phyloP scores from a whole-genome alignment of 2,888 invertebrate genomes.

The Amphipyra berbera region DNA sequence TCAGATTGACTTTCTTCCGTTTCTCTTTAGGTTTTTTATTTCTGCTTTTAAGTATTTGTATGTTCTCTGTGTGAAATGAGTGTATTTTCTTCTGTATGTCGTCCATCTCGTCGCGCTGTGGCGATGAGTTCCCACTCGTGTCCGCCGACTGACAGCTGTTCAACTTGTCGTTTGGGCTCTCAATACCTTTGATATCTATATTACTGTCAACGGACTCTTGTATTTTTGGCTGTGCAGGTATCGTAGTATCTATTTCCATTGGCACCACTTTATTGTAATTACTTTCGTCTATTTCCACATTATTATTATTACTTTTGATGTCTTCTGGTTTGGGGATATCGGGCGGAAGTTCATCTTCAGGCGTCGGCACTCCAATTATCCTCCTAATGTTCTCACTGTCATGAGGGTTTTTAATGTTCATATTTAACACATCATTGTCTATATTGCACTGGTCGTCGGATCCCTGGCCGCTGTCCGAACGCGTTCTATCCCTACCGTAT shows the following conservation, averaged over 20 bases:
- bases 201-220: constrained; percentile 74
- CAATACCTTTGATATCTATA: constrained; percentile 73
- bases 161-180: constrained; percentile 79
- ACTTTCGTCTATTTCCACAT: constrained; percentile 77
- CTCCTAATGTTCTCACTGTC: constrained; percentile 82
- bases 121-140: constrained; percentile 87
- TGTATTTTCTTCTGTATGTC: constrained; percentile 91
- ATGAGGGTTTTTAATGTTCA: constrained; percentile 79
- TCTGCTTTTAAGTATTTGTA: constrained; percentile 90
- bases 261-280: constrained; percentile 83
- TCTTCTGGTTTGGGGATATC: constrained; percentile 75
- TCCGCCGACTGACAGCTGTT: constrained; percentile 83
- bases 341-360: constrained; percentile 79
- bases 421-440: constrained; percentile 80
- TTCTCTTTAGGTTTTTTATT: constrained; percentile 90
- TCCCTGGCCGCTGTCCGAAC: constrained; percentile 85
- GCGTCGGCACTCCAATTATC: constrained; percentile 84
- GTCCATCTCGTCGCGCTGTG: constrained; percentile 89
- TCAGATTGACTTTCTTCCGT: constrained; percentile 88
- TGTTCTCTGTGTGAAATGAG: constrained; percentile 91
- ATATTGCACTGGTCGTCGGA: constrained; percentile 84
- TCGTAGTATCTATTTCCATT: constrained; percentile 85
- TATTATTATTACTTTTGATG: constrained; percentile 79
- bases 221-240: constrained; percentile 78
- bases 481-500: constrained; percentile 81